phyloP scores from a whole-genome alignment of 2,888 invertebrate species.

The Rotaria socialis region DNA sequence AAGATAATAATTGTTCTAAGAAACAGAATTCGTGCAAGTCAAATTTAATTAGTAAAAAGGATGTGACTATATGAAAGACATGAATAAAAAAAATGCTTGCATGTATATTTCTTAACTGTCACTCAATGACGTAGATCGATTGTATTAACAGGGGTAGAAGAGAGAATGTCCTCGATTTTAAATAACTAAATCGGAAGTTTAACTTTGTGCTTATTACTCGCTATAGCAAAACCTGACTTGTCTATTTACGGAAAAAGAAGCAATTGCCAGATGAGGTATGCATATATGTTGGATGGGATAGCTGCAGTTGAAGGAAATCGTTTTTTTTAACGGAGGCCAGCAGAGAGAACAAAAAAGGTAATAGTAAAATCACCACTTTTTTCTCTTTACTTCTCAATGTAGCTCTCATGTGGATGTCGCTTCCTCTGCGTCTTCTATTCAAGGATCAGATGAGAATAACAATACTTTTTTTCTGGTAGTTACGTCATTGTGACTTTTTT shows the following conservation, averaged over 20 bases:
- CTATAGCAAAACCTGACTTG: background rate
- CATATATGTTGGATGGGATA: background rate
- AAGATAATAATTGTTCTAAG: background rate
- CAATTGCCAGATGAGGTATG: background rate
- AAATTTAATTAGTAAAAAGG: background rate
- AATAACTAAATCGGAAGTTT: background rate
- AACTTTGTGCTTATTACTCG: background rate
- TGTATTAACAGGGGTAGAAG: background rate
- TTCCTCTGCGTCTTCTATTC: background rate
- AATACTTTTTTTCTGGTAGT: background rate
- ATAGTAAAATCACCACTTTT: background rate
- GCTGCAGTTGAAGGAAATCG: background rate
- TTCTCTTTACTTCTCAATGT: background rate
- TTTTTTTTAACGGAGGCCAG: background rate
- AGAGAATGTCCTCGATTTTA: background rate
- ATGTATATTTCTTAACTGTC: background rate
- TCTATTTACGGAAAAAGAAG: background rate
- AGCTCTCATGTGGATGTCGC: background rate
- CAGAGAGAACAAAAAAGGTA: background rate
- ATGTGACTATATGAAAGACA: background rate
- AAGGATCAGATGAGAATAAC: background rate
- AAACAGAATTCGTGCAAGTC: constrained; percentile 14
- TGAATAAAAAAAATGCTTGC: background rate
- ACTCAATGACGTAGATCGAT: background rate
- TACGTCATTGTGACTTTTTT: background rate